Conservation (phyloP, 2,888 invertebrate genomes). For the Torymus tubicola region DNA sequence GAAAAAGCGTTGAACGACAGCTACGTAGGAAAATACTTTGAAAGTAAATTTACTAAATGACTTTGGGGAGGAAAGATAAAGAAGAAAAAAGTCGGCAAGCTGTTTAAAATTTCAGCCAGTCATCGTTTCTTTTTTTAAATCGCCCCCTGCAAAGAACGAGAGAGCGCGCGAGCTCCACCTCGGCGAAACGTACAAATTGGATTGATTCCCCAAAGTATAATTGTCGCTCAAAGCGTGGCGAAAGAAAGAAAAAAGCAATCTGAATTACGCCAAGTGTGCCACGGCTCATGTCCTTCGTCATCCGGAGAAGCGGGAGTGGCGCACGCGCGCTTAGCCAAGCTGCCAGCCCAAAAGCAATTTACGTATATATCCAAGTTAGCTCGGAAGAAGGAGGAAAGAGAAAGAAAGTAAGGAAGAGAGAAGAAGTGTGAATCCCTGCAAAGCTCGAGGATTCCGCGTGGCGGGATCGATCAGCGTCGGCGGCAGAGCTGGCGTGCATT, state of each 20-base stretch:
- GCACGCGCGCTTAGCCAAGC: background rate
- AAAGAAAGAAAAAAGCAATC: constrained; percentile 15
- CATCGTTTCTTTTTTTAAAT: background rate
- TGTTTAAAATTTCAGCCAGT: background rate
- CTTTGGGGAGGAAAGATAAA: background rate
- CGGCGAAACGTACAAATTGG: constrained; percentile 11
- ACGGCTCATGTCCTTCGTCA: constrained; percentile 20
- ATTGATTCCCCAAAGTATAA: constrained; percentile 38
- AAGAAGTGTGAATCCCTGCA: constrained; percentile 7
- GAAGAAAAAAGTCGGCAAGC: too few species aligned
- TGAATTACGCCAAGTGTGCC: constrained; percentile 28
- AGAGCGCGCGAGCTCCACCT: background rate
- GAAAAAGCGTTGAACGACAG: too few species aligned
- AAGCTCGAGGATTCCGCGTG: constrained; percentile 9
- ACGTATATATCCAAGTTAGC: constrained; percentile 54
- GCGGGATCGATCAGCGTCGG: constrained; percentile 64
- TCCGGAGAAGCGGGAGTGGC: background rate
- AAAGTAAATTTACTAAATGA: too few species aligned
- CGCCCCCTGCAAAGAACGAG: background rate
- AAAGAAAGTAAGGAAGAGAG: constrained; percentile 17
- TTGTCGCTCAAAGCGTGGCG: constrained; percentile 22
- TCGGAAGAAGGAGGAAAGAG: background rate
- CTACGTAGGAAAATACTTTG: too few species aligned
- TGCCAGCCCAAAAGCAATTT: constrained; percentile 40
- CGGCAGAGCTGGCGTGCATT: constrained; percentile 65